Percentiles rank a stretch among this genome's conserved stretches.
These are phyloP conservation scores for Synanceia verrucosa DNA, from an alignment of 2,797 vertebrate species.

Conservation along the genomic window DNA sequence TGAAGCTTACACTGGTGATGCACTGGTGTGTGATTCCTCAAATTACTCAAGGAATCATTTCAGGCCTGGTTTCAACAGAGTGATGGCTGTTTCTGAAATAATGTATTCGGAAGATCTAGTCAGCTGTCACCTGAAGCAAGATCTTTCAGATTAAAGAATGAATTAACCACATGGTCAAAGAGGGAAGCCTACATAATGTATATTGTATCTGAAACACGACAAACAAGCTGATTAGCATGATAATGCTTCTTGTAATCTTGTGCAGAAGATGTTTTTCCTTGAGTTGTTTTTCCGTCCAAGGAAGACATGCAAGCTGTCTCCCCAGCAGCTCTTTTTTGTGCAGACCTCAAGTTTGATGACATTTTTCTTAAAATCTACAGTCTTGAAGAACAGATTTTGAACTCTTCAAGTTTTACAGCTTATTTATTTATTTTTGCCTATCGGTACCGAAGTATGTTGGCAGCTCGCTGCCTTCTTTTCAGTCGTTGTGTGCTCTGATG, in stretches of 20 bases:
- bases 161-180: slow-evolving; percentile 36
- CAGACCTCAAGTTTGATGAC: slow-evolving; percentile 49
- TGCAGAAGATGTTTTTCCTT: slow-evolving; percentile 28
- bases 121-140: slow-evolving; percentile 20
- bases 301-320: slow-evolving; percentile 38
- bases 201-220: slow-evolving; percentile 40
- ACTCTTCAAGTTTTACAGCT: slow-evolving; percentile 33
- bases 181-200: slow-evolving; percentile 10
- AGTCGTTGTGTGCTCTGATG: slow-evolving; percentile 21
- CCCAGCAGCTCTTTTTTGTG: slow-evolving; percentile 30
- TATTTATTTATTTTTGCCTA: slow-evolving; percentile 1
- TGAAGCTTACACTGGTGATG: too few species aligned
- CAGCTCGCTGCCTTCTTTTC: slow-evolving; percentile 19
- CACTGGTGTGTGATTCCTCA: too few species aligned
- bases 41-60: too few species aligned
- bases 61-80: slow-evolving; percentile 4
- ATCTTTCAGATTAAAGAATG: slow-evolving; percentile 49
- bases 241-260: slow-evolving; percentile 46
- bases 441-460: slow-evolving; percentile 11
- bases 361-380: slow-evolving; percentile 51
- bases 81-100: slow-evolving; percentile 21
- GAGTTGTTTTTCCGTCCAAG: slow-evolving; percentile 28
- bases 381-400: slow-evolving; percentile 45
- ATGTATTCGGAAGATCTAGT: slow-evolving; percentile 38
- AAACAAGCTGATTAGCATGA: slow-evolving; percentile 48